Base-by-base conservation (phyloP, 2,888 invertebrate genomes). In the Troilus luridus region DNA sequence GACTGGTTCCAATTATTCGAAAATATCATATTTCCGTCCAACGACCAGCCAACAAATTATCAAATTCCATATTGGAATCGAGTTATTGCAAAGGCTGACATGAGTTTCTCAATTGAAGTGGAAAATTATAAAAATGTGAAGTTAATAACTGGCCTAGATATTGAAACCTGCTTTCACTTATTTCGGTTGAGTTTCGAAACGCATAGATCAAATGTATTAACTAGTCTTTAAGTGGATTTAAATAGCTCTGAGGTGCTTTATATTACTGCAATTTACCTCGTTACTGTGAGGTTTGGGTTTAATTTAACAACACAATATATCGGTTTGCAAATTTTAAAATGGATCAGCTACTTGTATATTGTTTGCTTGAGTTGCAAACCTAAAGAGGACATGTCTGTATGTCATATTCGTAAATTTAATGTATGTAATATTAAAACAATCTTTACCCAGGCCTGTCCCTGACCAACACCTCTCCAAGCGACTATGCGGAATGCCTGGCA, bases 101-200 rank as follows among this genome's bases (percentile, higher is more conserved):
- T 41, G 72, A 77, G 72, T 77, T 77, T 77, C 72, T 77, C 72
- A 77, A 77, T 77, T 27, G 72, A 77, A 77, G 72, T 77, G 9
- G 27, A 67, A 77, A 77, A 41, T 77, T 77, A 77, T 77, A 41
- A 77, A 77, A 77, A 77, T 77, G 72, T 77, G 24, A 19, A 77
- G 72, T 77, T 77, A 77, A 77, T 77, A 77, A 41, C 72, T 77
- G 72, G 27, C 72, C 72, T 77, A 77, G 27, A 77, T 77, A 41
- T 41, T 77, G 7, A 19, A 77, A 41, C 72, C 41, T 17, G 3
- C 72, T 77, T 77, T 77, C 72, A 77, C 72, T 77, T 77, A 77
- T 77, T 77, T 77, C 72, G 72, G 72, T 41, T 77, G 41, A 77
- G 72, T 41, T 77, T 77, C 72, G 41, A 77, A 77, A 77, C 8